Conservation (phyloP, 64 coral and sea anemone genomes). For the Platygyra sinensis region DNA sequence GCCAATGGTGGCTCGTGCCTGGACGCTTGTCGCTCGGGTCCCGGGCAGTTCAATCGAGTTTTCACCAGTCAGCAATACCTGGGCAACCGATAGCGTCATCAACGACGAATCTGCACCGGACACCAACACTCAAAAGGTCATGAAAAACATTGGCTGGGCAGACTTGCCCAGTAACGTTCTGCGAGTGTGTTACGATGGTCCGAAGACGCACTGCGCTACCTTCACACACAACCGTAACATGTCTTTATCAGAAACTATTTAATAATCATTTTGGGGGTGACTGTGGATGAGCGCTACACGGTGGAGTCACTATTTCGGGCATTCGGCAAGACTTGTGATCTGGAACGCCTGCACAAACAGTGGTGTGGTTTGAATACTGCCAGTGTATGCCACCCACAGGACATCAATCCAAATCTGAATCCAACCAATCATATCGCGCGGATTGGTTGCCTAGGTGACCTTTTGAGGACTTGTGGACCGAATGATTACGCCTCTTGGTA, state of each 20-base stretch:
- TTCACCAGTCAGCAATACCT: conserved; percentile 94
- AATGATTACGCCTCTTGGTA: conserved; percentile 89
- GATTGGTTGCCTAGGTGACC: conserved; percentile 89
- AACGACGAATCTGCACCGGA: conserved; percentile 75
- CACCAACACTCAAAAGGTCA: conserved; percentile 58
- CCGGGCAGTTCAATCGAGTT: conserved; percentile 77
- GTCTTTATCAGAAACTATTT: conserved; percentile 84
- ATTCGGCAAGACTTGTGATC: conserved; percentile 84
- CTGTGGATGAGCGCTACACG: conserved; percentile 78
- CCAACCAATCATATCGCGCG: conserved; percentile 94
- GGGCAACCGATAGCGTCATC: conserved; percentile 78
- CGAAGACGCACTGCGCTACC: conserved; percentile 75
- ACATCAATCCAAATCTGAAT: conserved; percentile 91
- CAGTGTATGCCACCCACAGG: conserved; percentile 86
- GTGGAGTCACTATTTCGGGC: conserved; percentile 65
- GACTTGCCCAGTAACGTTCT: conserved; percentile 76
- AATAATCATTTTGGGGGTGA: conserved; percentile 96
- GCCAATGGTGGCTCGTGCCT: conserved; percentile 80
- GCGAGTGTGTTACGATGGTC: conserved; percentile 80
- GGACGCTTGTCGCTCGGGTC: conserved; percentile 86
- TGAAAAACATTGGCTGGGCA: conserved; percentile 94
- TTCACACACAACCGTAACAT: conserved; percentile 88
- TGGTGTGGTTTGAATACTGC: conserved; percentile 96
- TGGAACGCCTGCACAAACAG: conserved; percentile 66
- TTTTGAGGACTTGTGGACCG: conserved; percentile 82